Conservation (phyloP, 2,113 vertebrate genomes). For the Oryzias javanicus region DNA sequence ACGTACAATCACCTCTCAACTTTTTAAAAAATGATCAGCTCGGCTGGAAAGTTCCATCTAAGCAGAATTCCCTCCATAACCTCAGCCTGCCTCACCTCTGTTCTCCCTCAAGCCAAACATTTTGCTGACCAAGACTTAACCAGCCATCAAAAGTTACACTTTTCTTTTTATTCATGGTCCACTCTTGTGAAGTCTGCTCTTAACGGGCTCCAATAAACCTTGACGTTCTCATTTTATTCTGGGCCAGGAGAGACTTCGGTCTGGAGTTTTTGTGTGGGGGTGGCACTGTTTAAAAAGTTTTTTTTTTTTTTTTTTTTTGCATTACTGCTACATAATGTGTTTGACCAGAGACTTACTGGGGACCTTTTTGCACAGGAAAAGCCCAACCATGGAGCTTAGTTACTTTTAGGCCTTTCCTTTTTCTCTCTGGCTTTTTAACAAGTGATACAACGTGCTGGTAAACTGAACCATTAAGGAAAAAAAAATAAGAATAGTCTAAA, state of each 20-base stretch:
- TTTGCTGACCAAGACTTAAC: conserved; percentile 58
- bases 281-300: no score
- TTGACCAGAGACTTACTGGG: no score
- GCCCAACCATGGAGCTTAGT: no score
- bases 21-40: conserved; percentile 46
- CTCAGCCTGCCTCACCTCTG: conserved; percentile 5
- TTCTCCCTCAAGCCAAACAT: conserved; percentile 44
- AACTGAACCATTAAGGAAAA: no score
- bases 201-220: conserved; percentile 41
- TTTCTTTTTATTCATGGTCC: conserved; percentile 44
- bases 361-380: no score
- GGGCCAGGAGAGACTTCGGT: background rate
- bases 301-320: no score
- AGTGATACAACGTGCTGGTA: no score
- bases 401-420: no score
- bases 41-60: conserved; percentile 49
- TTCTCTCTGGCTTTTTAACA: no score
- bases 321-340: no score
- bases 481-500: no score
- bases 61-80: conserved; percentile 39
- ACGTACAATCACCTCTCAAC: conserved; percentile 40
- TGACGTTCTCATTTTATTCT: conserved; percentile 20
- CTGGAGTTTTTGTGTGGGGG: no score
- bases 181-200: conserved; percentile 44
- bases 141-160: conserved; percentile 51